phyloP scores from a whole-genome alignment of 2,113 vertebrate species.

The Pseudorhombus dupliciocellatus region DNA sequence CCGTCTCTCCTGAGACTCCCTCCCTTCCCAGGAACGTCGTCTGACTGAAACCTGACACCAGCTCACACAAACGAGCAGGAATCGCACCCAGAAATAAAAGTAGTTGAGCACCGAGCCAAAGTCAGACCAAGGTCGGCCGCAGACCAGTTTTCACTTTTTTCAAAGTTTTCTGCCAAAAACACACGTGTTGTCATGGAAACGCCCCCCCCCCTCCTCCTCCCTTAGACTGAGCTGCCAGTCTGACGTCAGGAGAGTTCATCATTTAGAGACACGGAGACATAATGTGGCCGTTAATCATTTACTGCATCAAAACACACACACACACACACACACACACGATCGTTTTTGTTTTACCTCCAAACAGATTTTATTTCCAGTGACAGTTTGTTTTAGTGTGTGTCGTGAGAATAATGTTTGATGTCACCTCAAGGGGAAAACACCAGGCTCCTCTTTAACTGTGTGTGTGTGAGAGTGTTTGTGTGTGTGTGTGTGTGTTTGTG shows the following conservation, averaged over 20 bases:
- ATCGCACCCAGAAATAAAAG: constrained; percentile 48
- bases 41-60: constrained; percentile 59
- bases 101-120: constrained; percentile 47
- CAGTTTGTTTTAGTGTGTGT: constrained; percentile 40
- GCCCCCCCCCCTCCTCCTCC: too few relatives aligned
- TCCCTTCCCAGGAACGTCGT: constrained; percentile 64
- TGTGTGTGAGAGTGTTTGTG: constrained; percentile 25
- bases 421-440: constrained; percentile 53
- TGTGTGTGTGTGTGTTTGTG: constrained; percentile 3
- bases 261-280: too few relatives aligned
- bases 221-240: too few relatives aligned
- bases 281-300: too few relatives aligned
- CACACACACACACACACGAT: neutral
- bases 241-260: too few relatives aligned
- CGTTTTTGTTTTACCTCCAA: constrained; percentile 1
- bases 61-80: constrained; percentile 32
- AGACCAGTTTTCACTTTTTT: neutral
- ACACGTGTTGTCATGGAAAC: too few relatives aligned
- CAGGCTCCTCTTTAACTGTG: constrained; percentile 17
- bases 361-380: constrained; percentile 42
- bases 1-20: constrained; percentile 60
- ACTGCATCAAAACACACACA: neutral
- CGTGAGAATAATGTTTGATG: constrained; percentile 44
- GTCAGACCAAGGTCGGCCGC: constrained; percentile 67
- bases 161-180: too few relatives aligned